A percentile compares a stretch with the other conserved stretches of the same genome.
These are phyloP conservation scores for Allophyes oxyacanthae DNA, from an alignment of 2,888 invertebrate species.

Conservation along the genomic window DNA sequence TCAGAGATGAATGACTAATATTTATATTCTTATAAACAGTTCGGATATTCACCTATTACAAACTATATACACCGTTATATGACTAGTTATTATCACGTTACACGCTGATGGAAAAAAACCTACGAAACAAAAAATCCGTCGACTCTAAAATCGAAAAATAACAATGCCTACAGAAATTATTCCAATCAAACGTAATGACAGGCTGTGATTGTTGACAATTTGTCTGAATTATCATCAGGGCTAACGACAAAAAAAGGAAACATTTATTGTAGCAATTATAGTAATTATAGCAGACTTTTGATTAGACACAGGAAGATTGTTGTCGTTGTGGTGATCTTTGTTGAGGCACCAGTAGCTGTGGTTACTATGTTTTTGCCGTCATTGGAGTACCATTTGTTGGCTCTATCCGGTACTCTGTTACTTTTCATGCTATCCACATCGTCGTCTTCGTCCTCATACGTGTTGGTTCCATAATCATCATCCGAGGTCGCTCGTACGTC, in stretches of 20 bases:
- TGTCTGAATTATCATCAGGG: conserved; percentile 49
- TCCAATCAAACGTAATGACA: conserved; percentile 55
- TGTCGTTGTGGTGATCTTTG: conserved; percentile 55
- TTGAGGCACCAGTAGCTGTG: conserved; percentile 64
- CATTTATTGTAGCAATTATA: conserved; percentile 34
- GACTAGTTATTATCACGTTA: conserved; percentile 89
- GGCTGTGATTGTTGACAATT: conserved; percentile 54
- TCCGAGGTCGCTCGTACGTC: conserved; percentile 79
- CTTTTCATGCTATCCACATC: conserved; percentile 76
- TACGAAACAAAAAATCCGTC: conserved; percentile 37
- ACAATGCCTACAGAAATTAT: conserved; percentile 52
- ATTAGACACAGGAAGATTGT: conserved; percentile 65
- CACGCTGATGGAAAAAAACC: conserved; percentile 72
- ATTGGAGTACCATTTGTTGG: conserved; percentile 87
- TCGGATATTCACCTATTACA: conserved; percentile 71
- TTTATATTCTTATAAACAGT: conserved; percentile 69
- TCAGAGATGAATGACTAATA: conserved; percentile 67
- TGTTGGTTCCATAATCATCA: conserved; percentile 82
- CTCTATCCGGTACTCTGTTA: conserved; percentile 84
- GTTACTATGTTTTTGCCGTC: conserved; percentile 77
- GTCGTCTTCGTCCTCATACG: conserved; percentile 78
- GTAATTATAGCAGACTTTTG: conserved; percentile 60
- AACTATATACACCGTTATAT: conserved; percentile 82
- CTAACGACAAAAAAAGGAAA: conserved; percentile 41
- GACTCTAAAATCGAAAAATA: conserved; percentile 44